These are phyloP conservation scores for Saimiri boliviensis DNA, from an alignment of 2,113 vertebrate species.

Conservation along the genomic window DNA sequence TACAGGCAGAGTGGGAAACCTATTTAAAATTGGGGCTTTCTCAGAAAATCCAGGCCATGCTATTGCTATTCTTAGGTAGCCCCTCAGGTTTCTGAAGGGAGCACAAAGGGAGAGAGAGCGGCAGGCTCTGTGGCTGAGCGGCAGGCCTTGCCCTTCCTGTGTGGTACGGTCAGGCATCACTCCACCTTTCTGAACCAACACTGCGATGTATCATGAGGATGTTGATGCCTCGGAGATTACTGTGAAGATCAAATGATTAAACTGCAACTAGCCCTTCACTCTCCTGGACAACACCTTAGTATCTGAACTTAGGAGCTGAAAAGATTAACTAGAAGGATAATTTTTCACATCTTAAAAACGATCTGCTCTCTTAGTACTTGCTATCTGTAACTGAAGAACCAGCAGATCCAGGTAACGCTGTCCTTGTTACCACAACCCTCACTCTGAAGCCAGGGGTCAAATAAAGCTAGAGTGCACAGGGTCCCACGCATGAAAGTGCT, in stretches of 20 bases:
- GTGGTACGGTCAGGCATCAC: not conserved
- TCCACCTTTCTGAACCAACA: not conserved
- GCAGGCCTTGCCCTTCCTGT: not conserved
- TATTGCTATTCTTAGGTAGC: not conserved
- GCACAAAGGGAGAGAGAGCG: not conserved
- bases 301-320: not conserved
- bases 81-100: not conserved
- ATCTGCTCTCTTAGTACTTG: not conserved
- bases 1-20: not conserved
- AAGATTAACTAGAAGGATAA: not conserved
- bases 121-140: not conserved
- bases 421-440: not conserved
- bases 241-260: not conserved
- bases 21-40: not conserved
- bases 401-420: no score
- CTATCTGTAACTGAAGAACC: not conserved
- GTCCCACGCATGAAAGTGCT: no score
- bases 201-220: not conserved
- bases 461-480: not conserved
- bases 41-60: conserved; percentile 27
- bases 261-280: not conserved
- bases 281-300: not conserved
- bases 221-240: not conserved
- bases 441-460: not conserved
- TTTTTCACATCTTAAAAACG: not conserved